Base-by-base conservation (phyloP, 1,140 invertebrate genomes). In the Apis florea region DNA sequence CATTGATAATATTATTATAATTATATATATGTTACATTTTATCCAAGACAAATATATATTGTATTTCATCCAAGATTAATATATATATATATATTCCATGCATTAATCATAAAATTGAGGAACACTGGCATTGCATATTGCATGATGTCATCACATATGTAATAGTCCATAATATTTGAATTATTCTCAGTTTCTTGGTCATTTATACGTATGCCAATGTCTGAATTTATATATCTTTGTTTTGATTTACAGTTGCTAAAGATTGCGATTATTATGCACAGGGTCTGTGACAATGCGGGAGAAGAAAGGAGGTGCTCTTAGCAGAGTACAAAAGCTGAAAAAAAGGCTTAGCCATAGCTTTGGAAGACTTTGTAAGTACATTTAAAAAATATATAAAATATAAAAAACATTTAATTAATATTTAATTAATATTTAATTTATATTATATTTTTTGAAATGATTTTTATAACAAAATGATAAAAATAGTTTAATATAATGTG, bases 271-370 rank as follows among this genome's bases (percentile, higher is more conserved):
- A 47, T 87, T 88, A 72, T 75, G 61, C 24, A 74, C 59, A 88
- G 93, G 92, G 66, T 90, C 94, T 93, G 96, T 98, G 93, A 97
- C 96, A 90, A 98, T 98, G 97, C 95, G 97, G 93, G 97, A 98
- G 94, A 98, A 98, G 94, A 97, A 98, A 93, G 96, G 97, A 87
- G 97, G 97, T 89, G 96, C 97, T 84, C 95, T 97, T 90, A 97
- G 96, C 92, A 95, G 96, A 94, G 97, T 98, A 93, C 97, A 98
- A 93, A 98, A 97, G 94, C 95, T 98, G 89, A 97, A 97, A 94
- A 98, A 98, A 95, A 95, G 97, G 92, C 95, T 98, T 89, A 98
- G 97, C 90, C 96, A 97, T 93, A 98, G 97, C 94, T 98, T 98
- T 94, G 97, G 97, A 93, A 95, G 97, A 96, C 95, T 98, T 95